Conservation (phyloP, 2,888 invertebrate species). For the Chalcosyrphus nemorum region DNA sequence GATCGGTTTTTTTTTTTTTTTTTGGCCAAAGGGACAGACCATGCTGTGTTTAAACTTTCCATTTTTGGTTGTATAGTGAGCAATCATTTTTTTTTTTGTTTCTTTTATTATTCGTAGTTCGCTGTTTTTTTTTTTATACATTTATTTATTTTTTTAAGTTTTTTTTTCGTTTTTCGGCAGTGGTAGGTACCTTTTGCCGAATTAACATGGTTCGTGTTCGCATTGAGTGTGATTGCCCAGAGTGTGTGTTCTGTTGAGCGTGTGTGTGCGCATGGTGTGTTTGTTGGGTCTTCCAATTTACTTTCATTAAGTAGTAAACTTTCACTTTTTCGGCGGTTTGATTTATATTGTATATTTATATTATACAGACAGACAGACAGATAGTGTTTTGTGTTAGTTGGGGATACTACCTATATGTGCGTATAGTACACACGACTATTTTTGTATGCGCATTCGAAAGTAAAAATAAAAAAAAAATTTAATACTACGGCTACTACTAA, state of each 20-base stretch:
- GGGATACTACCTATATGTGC: neutral
- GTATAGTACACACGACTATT: neutral
- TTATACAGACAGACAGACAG: neutral
- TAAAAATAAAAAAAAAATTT: constrained; percentile 73
- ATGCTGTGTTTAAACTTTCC: constrained; percentile 67
- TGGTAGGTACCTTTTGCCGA: constrained; percentile 59
- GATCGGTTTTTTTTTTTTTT: constrained; percentile 13
- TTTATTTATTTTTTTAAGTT: constrained; percentile 43
- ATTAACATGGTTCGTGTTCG: constrained; percentile 64
- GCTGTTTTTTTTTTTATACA: constrained; percentile 39
- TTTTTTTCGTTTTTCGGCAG: constrained; percentile 42
- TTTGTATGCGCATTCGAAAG: constrained; percentile 73
- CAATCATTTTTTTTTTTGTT: constrained; percentile 48
- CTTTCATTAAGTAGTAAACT: constrained; percentile 76
- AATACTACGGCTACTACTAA: constrained; percentile 61
- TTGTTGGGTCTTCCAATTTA: constrained; percentile 70
- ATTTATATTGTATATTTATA: constrained; percentile 58
- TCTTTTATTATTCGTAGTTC: constrained; percentile 56
- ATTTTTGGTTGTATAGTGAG: constrained; percentile 57
- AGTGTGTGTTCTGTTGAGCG: neutral
- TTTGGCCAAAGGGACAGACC: constrained; percentile 61
- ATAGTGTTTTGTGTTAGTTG: neutral
- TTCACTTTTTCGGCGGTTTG: constrained; percentile 81
- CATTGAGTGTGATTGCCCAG: constrained; percentile 4
- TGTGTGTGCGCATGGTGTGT: constrained; percentile 2